phyloP scores from a whole-genome alignment of 2,888 invertebrate genomes.

The Drosophila macrospina region DNA sequence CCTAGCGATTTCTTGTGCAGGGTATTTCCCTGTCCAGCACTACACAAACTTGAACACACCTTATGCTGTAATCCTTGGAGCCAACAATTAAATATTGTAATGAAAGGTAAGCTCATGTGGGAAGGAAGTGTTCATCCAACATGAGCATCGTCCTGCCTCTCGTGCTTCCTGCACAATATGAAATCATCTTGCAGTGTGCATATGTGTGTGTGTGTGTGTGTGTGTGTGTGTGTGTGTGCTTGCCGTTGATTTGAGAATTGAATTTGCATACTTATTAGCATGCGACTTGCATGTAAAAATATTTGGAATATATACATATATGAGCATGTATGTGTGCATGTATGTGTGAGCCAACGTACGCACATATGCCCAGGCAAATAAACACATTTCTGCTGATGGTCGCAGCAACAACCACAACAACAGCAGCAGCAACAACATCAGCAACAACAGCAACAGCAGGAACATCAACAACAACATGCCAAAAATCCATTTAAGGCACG shows the following conservation, averaged over 20 bases:
- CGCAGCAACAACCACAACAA: constrained; percentile 17
- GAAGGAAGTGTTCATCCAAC: constrained; percentile 17
- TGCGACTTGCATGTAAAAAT: constrained; percentile 49
- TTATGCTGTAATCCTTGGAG: neutral
- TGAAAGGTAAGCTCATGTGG: constrained; percentile 38
- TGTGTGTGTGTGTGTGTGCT: constrained; percentile 14
- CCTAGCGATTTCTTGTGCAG: neutral
- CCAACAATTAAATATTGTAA: constrained; percentile 48
- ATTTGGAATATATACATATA: constrained; percentile 18
- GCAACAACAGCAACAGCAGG: neutral
- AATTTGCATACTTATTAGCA: constrained; percentile 66
- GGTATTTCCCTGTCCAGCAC: neutral
- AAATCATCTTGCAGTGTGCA: constrained; percentile 26
- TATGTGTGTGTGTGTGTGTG: neutral
- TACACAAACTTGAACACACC: neutral
- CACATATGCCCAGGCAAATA: constrained; percentile 40
- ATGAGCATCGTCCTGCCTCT: constrained; percentile 13
- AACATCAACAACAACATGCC: neutral
- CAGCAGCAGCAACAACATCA: constrained; percentile 9
- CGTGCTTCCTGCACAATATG: constrained; percentile 37
- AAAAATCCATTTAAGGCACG: constrained; percentile 49
- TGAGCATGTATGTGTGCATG: no score
- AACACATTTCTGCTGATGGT: constrained; percentile 44
- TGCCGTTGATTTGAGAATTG: constrained; percentile 74
- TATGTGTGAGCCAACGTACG: neutral